Evolutionary conservation across 2,888 invertebrate genomes (phyloP).

Genomic region (Xylocampa areola): DNA sequence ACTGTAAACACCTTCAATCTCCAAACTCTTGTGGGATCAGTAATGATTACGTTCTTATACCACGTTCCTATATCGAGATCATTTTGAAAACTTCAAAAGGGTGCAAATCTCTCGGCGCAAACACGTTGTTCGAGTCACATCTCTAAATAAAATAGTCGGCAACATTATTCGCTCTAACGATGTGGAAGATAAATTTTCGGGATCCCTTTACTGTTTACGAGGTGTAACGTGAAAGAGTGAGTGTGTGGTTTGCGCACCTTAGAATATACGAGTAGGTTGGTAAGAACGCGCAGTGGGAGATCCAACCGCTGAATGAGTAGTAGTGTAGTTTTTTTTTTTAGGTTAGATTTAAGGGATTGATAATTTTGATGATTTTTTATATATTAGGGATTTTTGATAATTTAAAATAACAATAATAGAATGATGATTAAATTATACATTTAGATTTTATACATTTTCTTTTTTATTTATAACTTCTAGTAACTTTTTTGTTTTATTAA

Average conservation of each 20-base stretch:
- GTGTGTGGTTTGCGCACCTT: slow-evolving; percentile 69
- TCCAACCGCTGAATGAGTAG: slow-evolving; percentile 11
- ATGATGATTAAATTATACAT: too few species aligned
- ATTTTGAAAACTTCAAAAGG: slow-evolving; percentile 54
- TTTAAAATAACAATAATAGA: too few species aligned
- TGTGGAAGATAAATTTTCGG: slow-evolving; percentile 78
- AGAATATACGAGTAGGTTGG: slow-evolving; percentile 63
- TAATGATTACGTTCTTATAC: slow-evolving; percentile 41
- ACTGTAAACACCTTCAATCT: slow-evolving; percentile 29
- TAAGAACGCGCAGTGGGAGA: slow-evolving; percentile 23
- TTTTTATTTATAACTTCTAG: too few species aligned
- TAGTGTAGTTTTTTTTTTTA: not conserved
- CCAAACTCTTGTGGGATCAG: slow-evolving; percentile 6
- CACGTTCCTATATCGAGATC: slow-evolving; percentile 24
- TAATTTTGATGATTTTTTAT: too few species aligned
- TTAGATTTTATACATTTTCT: too few species aligned
- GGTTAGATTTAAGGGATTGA: not conserved
- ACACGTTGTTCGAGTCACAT: slow-evolving; percentile 48
- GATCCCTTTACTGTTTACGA: slow-evolving; percentile 77
- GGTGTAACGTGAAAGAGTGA: slow-evolving; percentile 75
- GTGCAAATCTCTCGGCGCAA: slow-evolving; percentile 27
- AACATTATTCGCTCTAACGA: slow-evolving; percentile 82
- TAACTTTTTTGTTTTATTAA: too few species aligned
- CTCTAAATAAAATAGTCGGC: slow-evolving; percentile 74
- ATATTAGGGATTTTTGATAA: too few species aligned